These are phyloP conservation scores for Drosophila dunni DNA, from an alignment of 1,140 invertebrate genomes.

Conservation along the genomic window DNA sequence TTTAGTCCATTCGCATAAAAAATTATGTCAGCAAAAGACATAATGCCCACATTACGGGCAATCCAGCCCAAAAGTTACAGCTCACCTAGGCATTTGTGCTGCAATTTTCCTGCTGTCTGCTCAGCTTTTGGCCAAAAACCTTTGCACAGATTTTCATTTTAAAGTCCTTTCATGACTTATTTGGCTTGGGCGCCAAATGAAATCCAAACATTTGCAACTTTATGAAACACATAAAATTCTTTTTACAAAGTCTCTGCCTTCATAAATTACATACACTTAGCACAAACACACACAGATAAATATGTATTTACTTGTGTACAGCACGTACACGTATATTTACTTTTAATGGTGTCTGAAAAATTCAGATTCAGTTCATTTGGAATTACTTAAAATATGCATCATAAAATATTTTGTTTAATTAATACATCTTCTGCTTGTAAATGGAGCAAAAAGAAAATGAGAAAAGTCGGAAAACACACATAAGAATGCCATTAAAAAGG, in stretches of 20 bases:
- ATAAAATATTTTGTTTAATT: constrained; percentile 34
- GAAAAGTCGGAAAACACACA: not conserved
- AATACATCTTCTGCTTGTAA: constrained; percentile 21
- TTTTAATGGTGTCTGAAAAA: constrained; percentile 23
- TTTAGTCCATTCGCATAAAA: constrained; percentile 70
- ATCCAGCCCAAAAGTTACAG: constrained; percentile 35
- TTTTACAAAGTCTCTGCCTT: constrained; percentile 25
- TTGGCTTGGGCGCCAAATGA: constrained; percentile 46
- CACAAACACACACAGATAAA: constrained; percentile 10
- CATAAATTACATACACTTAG: constrained; percentile 68
- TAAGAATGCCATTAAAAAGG: constrained; percentile 2
- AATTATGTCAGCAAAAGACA: constrained; percentile 79
- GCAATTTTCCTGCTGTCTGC: constrained; percentile 11
- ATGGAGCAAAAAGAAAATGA: not conserved
- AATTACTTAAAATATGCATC: constrained; percentile 30
- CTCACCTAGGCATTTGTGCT: constrained; percentile 35
- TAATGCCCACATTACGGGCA: constrained; percentile 70
- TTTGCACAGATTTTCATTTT: constrained; percentile 46
- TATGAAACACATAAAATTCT: constrained; percentile 42
- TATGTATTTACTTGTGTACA: too few relatives aligned
- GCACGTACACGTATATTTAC: not conserved
- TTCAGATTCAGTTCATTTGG: constrained; percentile 30
- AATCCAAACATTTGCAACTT: constrained; percentile 41
- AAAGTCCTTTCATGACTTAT: constrained; percentile 69
- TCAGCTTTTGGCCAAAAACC: not conserved